phyloP scores from a whole-genome alignment of 2,888 invertebrate genomes.

The Carcina quercana region DNA sequence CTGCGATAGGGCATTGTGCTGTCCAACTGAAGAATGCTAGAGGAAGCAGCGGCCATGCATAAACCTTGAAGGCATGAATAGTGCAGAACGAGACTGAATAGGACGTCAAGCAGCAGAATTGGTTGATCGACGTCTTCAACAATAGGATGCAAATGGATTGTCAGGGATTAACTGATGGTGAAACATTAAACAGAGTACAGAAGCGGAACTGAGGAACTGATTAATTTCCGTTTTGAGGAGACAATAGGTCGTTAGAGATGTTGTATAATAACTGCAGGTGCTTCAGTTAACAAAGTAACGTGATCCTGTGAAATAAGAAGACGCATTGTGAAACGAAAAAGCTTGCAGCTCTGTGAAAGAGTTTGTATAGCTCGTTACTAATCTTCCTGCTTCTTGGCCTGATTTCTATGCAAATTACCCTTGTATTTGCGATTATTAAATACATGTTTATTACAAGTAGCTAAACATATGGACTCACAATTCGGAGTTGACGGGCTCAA shows the following conservation, averaged over 20 bases:
- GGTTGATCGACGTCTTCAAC: conserved; percentile 4
- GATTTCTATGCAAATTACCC: too few species aligned
- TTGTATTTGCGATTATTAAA: too few species aligned
- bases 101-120: not conserved
- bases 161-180: conserved; percentile 5
- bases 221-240: conserved; percentile 29
- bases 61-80: conserved; percentile 59
- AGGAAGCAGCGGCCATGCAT: conserved; percentile 55
- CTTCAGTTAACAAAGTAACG: too few species aligned
- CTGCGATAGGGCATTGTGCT: conserved; percentile 53
- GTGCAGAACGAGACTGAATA: too few species aligned
- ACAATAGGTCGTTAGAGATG: conserved; percentile 36
- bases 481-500: too few species aligned
- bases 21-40: conserved; percentile 53
- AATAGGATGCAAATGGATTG: conserved; percentile 3
- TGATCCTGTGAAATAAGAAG: not conserved
- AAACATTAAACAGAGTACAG: conserved; percentile 2
- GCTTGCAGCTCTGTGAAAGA: too few species aligned
- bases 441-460: too few species aligned
- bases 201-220: conserved; percentile 16
- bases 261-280: conserved; percentile 7
- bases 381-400: too few species aligned
- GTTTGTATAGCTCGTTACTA: too few species aligned
- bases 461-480: too few species aligned
- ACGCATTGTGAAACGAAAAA: too few species aligned